A percentile compares a stretch with the other conserved stretches of the same genome.
Conservation (phyloP, 2,113 vertebrate species). For the Sylvia atricapilla region DNA sequence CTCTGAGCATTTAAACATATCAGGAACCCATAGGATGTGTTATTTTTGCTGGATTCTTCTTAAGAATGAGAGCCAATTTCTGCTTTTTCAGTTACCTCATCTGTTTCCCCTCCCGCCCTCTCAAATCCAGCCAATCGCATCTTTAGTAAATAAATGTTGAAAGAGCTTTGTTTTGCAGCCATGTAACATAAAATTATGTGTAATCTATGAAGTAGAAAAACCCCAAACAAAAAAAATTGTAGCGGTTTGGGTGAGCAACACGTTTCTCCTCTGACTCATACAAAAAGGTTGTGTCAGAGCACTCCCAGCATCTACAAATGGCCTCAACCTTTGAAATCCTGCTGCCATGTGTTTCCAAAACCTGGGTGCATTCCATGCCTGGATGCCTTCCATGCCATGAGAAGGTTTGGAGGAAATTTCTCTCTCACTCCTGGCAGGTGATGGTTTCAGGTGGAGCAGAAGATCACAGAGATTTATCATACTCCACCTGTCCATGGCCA, state of each 20-base stretch:
- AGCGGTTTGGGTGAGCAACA: neutral
- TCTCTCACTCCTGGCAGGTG: neutral
- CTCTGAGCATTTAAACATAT: neutral
- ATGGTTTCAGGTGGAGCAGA: neutral
- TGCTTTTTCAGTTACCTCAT: neutral
- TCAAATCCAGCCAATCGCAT: neutral
- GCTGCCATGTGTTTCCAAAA: neutral
- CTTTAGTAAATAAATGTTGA: constrained; percentile 6
- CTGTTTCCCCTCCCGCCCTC: neutral
- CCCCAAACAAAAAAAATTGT: neutral
- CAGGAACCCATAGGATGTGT: neutral
- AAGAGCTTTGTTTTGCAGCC: neutral
- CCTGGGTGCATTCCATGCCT: neutral
- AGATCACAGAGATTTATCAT: accelerated
- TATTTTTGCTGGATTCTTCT: neutral
- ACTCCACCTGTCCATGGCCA: neutral
- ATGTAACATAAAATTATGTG: neutral
- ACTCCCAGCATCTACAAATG: neutral
- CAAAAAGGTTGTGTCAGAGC: neutral
- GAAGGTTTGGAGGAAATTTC: neutral
- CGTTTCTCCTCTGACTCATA: neutral
- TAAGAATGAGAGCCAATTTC: neutral
- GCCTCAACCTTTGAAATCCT: neutral
- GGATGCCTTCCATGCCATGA: neutral
- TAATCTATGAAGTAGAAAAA: neutral